These are phyloP conservation scores for Himalopsyche kuldschensis DNA, from an alignment of 2,888 invertebrate genomes.

Conservation along the genomic window DNA sequence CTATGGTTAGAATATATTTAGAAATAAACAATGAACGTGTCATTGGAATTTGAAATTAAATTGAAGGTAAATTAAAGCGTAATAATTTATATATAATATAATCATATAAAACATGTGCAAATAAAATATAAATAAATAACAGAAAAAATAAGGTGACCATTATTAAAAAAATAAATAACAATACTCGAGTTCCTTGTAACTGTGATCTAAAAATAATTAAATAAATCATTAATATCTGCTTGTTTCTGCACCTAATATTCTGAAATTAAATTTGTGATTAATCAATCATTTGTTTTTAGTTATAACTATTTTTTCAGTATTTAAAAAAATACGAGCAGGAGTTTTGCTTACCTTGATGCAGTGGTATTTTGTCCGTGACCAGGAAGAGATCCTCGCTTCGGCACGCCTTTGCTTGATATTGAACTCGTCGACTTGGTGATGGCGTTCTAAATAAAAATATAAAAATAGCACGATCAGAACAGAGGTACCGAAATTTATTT, in stretches of 20 bases:
- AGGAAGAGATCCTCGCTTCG: constrained; percentile 36
- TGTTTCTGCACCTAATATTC: background rate
- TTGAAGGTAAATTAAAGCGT: background rate
- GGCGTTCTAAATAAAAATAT: constrained; percentile 29
- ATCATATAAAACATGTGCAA: constrained; percentile 7
- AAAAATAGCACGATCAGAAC: background rate
- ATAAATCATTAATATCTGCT: background rate
- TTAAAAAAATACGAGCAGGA: background rate
- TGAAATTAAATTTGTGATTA: background rate
- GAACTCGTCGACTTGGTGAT: constrained; percentile 37
- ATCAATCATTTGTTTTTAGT: background rate
- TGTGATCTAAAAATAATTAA: background rate
- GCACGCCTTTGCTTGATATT: constrained; percentile 36
- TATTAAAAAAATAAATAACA: background rate
- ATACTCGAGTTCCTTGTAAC: background rate
- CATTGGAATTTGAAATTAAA: background rate
- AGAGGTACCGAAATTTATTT: too few relatives aligned
- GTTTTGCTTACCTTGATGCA: constrained; percentile 32
- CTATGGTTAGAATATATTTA: too few relatives aligned
- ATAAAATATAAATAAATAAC: background rate
- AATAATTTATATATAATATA: background rate
- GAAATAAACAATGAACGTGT: background rate
- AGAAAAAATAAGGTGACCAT: background rate
- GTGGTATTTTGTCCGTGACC: constrained; percentile 34
- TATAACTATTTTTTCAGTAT: background rate